These are phyloP conservation scores for Hymenochirus boettgeri DNA, from an alignment of 2,113 vertebrate species.

Conservation along the genomic window DNA sequence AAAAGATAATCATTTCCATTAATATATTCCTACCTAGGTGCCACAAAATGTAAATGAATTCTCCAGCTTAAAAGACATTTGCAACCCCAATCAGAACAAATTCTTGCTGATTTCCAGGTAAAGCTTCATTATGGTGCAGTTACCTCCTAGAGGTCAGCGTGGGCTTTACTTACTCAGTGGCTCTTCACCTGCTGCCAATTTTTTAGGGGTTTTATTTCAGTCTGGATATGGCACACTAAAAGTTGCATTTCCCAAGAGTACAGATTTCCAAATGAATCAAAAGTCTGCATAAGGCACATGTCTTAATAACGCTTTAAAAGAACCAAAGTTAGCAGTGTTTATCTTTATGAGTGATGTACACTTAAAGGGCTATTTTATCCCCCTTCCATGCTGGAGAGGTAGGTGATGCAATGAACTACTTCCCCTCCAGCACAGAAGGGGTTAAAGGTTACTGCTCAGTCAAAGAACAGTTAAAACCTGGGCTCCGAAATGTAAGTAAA, in stretches of 20 bases:
- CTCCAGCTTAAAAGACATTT: not conserved
- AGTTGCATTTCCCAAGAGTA: slow-evolving; percentile 63
- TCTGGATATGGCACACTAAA: slow-evolving; percentile 76
- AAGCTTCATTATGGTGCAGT: slow-evolving; percentile 19
- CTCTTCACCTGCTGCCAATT: slow-evolving; percentile 35
- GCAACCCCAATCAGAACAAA: not conserved
- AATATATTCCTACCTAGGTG: slow-evolving; percentile 9
- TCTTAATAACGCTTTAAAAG: slow-evolving; percentile 64
- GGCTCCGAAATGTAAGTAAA: slow-evolving; percentile 12
- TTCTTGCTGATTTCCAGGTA: not conserved
- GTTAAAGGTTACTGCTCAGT: slow-evolving; percentile 37
- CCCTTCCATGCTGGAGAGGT: slow-evolving; percentile 31
- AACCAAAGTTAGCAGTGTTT: slow-evolving; percentile 42
- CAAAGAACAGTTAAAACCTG: slow-evolving; percentile 18
- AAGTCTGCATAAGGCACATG: slow-evolving; percentile 76
- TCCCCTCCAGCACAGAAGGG: slow-evolving; percentile 28
- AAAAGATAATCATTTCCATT: slow-evolving; percentile 46
- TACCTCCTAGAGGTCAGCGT: slow-evolving; percentile 43
- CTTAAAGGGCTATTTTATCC: slow-evolving; percentile 7
- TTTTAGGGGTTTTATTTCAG: slow-evolving; percentile 39
- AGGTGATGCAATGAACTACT: not conserved
- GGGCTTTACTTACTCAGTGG: slow-evolving; percentile 4
- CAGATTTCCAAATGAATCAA: slow-evolving; percentile 59
- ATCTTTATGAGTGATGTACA: not conserved
- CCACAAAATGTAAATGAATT: slow-evolving; percentile 10